These are phyloP conservation scores for Gadus macrocephalus DNA, from an alignment of 2,113 vertebrate species.

Conservation along the genomic window DNA sequence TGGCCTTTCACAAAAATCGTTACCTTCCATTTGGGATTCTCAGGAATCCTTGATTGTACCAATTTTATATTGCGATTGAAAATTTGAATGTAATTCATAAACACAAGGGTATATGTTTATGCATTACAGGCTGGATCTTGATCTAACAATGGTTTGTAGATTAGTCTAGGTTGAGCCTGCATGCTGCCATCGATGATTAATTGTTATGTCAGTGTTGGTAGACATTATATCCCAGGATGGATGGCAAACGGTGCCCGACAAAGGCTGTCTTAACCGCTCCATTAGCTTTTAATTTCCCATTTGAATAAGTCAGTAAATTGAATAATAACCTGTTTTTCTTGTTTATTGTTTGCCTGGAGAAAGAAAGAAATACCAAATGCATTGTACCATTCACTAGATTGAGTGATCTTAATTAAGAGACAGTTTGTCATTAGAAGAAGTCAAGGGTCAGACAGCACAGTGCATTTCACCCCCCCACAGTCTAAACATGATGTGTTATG, in stretches of 20 bases:
- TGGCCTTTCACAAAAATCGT: too few relatives aligned
- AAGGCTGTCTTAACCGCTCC: slow-evolving; percentile 59
- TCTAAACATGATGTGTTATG: background rate
- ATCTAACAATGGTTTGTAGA: slow-evolving; percentile 11
- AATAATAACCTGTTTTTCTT: slow-evolving; percentile 51
- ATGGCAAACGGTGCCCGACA: slow-evolving; percentile 46
- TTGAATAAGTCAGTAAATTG: slow-evolving; percentile 70
- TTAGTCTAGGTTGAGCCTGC: slow-evolving; percentile 24
- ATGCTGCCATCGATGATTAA: slow-evolving; percentile 43
- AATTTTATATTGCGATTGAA: too few relatives aligned
- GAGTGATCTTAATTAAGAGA: slow-evolving; percentile 36
- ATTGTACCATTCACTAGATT: slow-evolving; percentile 4
- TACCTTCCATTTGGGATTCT: too few relatives aligned
- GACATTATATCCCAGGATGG: slow-evolving; percentile 35
- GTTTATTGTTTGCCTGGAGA: slow-evolving; percentile 44
- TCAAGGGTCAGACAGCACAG: background rate
- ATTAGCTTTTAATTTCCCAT: slow-evolving; percentile 79
- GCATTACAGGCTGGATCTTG: too few relatives aligned
- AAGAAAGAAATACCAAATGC: slow-evolving; percentile 14
- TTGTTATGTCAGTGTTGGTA: slow-evolving; percentile 32
- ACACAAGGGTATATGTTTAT: too few relatives aligned
- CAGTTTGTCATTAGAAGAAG: background rate
- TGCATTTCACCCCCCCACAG: slow-evolving; percentile 5
- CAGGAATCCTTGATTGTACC: too few relatives aligned
- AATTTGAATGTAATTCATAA: too few relatives aligned